Evolutionary conservation across 2,888 invertebrate genomes (phyloP).

Genomic region (Drosophila nigricruria): DNA sequence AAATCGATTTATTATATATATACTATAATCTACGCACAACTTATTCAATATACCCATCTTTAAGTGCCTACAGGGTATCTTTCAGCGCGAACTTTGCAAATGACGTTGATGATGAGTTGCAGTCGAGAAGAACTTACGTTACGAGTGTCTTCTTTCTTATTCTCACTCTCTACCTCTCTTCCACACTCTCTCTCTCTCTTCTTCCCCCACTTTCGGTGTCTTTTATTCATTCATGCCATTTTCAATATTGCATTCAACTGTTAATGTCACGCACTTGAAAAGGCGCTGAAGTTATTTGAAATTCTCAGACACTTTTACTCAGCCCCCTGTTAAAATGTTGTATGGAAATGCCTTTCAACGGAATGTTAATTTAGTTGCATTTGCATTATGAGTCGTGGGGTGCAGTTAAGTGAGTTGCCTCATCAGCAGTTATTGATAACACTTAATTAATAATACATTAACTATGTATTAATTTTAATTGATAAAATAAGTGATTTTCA

Average conservation of each 20-base stretch:
- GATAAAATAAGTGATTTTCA: background rate
- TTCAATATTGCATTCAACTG: conserved; percentile 63
- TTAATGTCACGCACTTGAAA: conserved; percentile 61
- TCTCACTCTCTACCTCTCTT: background rate
- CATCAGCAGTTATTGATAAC: conserved; percentile 8
- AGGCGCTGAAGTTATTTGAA: conserved; percentile 37
- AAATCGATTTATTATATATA: background rate
- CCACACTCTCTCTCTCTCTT: too few relatives aligned
- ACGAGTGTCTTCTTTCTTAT: conserved; percentile 16
- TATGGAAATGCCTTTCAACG: conserved; percentile 17
- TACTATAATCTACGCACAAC: background rate
- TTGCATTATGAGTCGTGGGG: conserved; percentile 9
- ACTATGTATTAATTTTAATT: background rate
- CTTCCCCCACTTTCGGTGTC: background rate
- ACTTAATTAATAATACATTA: background rate
- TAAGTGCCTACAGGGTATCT: conserved; percentile 9
- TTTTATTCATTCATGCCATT: conserved; percentile 46
- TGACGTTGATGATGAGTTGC: conserved; percentile 66
- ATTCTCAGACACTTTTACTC: conserved; percentile 21
- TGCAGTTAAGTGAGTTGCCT: conserved; percentile 4
- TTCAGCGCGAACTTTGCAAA: conserved; percentile 50
- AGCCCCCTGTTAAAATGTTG: background rate
- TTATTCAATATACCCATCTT: background rate
- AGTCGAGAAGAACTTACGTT: conserved; percentile 26
- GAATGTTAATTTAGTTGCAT: conserved; percentile 36